A percentile compares a stretch with the other conserved stretches of the same genome.
These are phyloP conservation scores for Homarus americanus DNA, from an alignment of 1,140 invertebrate genomes.

Conservation along the genomic window DNA sequence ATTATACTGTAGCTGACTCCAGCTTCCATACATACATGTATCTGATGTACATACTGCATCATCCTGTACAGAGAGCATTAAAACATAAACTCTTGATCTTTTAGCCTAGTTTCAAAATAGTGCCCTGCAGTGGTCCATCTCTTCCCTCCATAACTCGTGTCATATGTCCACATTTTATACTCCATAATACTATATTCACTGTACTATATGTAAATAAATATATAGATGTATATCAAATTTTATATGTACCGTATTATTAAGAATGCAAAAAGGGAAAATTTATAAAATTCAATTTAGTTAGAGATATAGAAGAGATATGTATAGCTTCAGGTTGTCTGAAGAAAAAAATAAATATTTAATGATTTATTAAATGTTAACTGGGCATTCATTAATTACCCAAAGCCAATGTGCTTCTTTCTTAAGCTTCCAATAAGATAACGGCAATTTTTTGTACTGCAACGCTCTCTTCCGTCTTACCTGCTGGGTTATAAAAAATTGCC, in stretches of 20 bases:
- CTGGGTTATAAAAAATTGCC: neutral
- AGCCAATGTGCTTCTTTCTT: constrained; percentile 57
- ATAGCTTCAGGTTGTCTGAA: constrained; percentile 59
- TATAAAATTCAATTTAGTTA: constrained; percentile 25
- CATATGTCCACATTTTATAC: constrained; percentile 42
- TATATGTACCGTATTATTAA: constrained; percentile 63
- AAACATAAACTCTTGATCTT: constrained; percentile 37
- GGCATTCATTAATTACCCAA: constrained; percentile 63
- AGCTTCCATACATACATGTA: constrained; percentile 42
- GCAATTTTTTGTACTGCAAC: constrained; percentile 14
- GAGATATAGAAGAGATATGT: constrained; percentile 36
- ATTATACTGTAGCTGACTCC: constrained; percentile 60
- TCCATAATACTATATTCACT: constrained; percentile 61
- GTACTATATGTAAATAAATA: constrained; percentile 63
- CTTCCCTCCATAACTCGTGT: constrained; percentile 18
- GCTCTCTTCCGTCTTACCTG: constrained; percentile 20
- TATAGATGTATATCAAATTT: constrained; percentile 64
- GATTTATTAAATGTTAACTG: constrained; percentile 52
- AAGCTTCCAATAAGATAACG: constrained; percentile 53
- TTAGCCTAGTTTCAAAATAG: constrained; percentile 23
- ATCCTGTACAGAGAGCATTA: constrained; percentile 61
- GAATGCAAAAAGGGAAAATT: constrained; percentile 29
- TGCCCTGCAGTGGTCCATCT: constrained; percentile 39
- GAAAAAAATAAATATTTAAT: constrained; percentile 42
- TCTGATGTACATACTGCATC: constrained; percentile 47